Evolutionary conservation across 2,797 vertebrate genomes (phyloP).

Genomic region (Siniperca scherzeri): DNA sequence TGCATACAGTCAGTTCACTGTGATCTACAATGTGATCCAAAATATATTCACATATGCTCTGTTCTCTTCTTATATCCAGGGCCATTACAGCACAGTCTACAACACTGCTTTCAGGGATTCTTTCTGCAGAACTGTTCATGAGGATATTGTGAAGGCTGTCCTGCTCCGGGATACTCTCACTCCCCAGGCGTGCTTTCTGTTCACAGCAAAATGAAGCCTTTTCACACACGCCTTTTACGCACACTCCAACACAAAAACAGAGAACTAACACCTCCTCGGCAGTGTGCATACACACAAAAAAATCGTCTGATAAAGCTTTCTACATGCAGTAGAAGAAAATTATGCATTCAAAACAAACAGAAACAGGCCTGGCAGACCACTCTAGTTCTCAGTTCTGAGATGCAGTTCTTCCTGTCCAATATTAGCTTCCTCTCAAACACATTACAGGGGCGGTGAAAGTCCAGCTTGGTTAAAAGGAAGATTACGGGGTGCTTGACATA

Average conservation of each 20-base stretch:
- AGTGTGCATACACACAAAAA: neutral
- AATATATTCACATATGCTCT: slow-evolving; percentile 67
- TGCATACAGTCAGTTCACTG: slow-evolving; percentile 28
- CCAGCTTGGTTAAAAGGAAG: slow-evolving; percentile 47
- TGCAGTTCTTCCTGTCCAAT: slow-evolving; percentile 32
- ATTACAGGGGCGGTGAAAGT: slow-evolving; percentile 40
- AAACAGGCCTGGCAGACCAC: slow-evolving; percentile 16
- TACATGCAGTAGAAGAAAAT: slow-evolving; percentile 1
- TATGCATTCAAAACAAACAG: slow-evolving; percentile 26
- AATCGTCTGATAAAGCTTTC: slow-evolving; percentile 36
- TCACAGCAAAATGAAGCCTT: slow-evolving; percentile 28
- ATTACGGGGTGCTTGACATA: slow-evolving; percentile 46
- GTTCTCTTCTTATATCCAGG: slow-evolving; percentile 61
- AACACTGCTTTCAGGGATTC: slow-evolving; percentile 54
- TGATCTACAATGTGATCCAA: slow-evolving; percentile 63
- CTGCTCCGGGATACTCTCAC: slow-evolving; percentile 45
- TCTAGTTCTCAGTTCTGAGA: slow-evolving; percentile 9
- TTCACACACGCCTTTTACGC: slow-evolving; percentile 29
- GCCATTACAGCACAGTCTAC: slow-evolving; percentile 36
- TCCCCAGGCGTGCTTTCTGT: slow-evolving; percentile 41
- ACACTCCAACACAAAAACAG: slow-evolving; percentile 16
- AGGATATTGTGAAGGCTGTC: slow-evolving; percentile 37
- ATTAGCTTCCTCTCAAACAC: slow-evolving; percentile 51
- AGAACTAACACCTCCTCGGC: slow-evolving; percentile 9
- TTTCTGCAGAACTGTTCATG: slow-evolving; percentile 55